A percentile compares a stretch with the other conserved stretches of the same genome.
Conservation (phyloP, 2,113 vertebrate genomes). For the Hyperoodon ampullatus region DNA sequence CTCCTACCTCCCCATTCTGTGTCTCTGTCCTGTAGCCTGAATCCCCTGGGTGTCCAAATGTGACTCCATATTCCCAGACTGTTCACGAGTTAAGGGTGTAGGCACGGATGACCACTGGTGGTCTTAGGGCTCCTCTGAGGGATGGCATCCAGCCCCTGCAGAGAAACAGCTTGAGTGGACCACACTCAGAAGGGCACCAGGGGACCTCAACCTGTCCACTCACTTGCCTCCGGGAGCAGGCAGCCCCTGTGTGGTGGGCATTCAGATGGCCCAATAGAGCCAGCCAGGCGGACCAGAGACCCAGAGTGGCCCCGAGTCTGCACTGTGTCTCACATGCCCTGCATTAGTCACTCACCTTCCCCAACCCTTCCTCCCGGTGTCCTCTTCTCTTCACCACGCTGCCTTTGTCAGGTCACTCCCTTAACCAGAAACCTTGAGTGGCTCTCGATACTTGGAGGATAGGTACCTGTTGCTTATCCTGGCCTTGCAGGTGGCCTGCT, state of each 20-base stretch:
- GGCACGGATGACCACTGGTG: neutral
- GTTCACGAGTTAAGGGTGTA: neutral
- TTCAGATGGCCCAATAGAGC: neutral
- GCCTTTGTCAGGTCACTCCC: neutral
- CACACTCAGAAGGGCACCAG: neutral
- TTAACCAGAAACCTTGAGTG: neutral
- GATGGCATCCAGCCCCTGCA: neutral
- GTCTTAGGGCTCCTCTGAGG: neutral
- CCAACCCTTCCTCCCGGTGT: rapidly evolving
- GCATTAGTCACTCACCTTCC: neutral
- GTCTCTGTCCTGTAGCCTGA: neutral
- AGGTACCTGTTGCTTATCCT: neutral
- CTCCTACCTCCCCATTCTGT: neutral
- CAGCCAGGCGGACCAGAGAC: neutral
- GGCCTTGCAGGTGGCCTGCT: neutral
- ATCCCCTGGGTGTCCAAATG: neutral
- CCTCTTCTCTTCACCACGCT: neutral
- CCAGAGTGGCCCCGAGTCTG: neutral
- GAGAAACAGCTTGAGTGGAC: neutral
- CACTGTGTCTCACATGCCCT: neutral
- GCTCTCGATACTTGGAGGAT: neutral
- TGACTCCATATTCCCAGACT: neutral
- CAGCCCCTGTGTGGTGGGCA: neutral
- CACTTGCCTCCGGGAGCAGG: neutral
- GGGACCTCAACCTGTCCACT: neutral